Evolutionary conservation across 2,113 vertebrate species (phyloP).

Genomic region (Elachura formosa): DNA sequence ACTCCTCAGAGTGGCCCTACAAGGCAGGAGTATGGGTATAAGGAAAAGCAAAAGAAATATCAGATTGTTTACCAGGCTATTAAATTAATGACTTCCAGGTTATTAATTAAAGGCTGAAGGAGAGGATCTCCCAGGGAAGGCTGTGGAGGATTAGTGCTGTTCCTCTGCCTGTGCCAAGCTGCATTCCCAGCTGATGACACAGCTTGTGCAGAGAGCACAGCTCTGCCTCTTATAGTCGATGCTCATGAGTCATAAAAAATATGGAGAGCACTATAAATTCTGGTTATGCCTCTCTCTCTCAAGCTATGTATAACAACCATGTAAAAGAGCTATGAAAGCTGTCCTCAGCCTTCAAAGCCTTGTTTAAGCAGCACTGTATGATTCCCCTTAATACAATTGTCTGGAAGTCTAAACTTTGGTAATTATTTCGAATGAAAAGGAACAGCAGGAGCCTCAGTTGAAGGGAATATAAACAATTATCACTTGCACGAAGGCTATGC

Average conservation of each 20-base stretch:
- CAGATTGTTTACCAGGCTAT: slow-evolving; percentile 31
- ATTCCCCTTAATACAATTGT: slow-evolving; percentile 50
- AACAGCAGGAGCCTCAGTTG: slow-evolving; percentile 50
- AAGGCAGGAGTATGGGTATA: not conserved
- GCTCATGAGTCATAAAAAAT: slow-evolving; percentile 48
- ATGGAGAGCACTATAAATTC: slow-evolving; percentile 51
- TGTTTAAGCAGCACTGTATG: slow-evolving; percentile 32
- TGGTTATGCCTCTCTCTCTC: slow-evolving; percentile 29
- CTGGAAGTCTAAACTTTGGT: slow-evolving; percentile 57
- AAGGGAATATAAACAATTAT: slow-evolving; percentile 65
- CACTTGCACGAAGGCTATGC: slow-evolving; percentile 42
- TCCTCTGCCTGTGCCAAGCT: slow-evolving; percentile 28
- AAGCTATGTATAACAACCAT: slow-evolving; percentile 33
- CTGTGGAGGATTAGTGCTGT: not conserved
- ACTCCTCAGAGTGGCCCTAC: not conserved
- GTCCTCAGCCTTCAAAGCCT: slow-evolving; percentile 51
- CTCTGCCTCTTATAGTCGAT: slow-evolving; percentile 5
- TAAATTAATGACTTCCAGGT: slow-evolving; percentile 31
- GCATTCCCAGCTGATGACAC: slow-evolving; percentile 58
- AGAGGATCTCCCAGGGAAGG: not conserved
- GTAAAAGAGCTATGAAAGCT: slow-evolving; percentile 40
- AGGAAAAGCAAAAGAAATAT: not conserved
- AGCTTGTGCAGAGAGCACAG: not conserved
- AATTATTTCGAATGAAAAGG: slow-evolving; percentile 57
- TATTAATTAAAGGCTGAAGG: slow-evolving; percentile 13